phyloP scores from a whole-genome alignment of 2,113 vertebrate species.

The Rhinoderma darwinii region DNA sequence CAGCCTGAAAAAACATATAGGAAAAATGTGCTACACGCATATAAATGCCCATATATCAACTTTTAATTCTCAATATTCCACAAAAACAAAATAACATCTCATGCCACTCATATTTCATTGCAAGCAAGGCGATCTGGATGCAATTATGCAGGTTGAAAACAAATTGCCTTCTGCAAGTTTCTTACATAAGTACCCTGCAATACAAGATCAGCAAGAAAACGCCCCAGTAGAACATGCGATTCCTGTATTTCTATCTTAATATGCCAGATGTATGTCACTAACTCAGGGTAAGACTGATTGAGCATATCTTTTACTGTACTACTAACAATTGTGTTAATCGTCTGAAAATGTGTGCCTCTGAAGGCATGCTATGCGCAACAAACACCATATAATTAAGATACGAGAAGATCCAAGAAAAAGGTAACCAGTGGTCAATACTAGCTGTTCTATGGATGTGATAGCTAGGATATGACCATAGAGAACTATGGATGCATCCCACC shows the following conservation, averaged over 20 bases:
- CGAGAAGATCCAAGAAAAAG: not conserved
- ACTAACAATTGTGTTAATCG: not conserved
- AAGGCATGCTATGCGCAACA: not conserved
- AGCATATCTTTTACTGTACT: not conserved
- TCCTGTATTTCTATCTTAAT: slow-evolving; percentile 49
- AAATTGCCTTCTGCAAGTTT: not conserved
- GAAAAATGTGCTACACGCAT: too few relatives aligned
- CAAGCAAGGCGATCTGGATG: not conserved
- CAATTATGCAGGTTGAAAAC: slow-evolving; percentile 34
- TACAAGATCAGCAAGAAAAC: slow-evolving; percentile 52
- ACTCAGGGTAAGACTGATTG: not conserved
- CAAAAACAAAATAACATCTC: not conserved
- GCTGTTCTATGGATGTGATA: not conserved
- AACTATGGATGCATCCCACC: too few relatives aligned
- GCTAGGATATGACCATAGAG: too few relatives aligned
- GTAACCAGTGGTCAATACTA: not conserved
- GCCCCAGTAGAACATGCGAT: slow-evolving; percentile 39
- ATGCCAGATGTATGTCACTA: slow-evolving; percentile 47
- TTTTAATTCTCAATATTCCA: not conserved
- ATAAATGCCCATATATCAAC: too few relatives aligned
- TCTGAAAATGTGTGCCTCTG: not conserved
- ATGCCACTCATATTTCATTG: not conserved
- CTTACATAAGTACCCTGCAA: slow-evolving; percentile 47
- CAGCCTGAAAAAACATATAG: too few relatives aligned
- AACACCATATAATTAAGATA: not conserved